A percentile compares a stretch with the other conserved stretches of the same genome.
These are phyloP conservation scores for Carollia perspicillata DNA, from an alignment of 2,113 vertebrate genomes.

Conservation along the genomic window DNA sequence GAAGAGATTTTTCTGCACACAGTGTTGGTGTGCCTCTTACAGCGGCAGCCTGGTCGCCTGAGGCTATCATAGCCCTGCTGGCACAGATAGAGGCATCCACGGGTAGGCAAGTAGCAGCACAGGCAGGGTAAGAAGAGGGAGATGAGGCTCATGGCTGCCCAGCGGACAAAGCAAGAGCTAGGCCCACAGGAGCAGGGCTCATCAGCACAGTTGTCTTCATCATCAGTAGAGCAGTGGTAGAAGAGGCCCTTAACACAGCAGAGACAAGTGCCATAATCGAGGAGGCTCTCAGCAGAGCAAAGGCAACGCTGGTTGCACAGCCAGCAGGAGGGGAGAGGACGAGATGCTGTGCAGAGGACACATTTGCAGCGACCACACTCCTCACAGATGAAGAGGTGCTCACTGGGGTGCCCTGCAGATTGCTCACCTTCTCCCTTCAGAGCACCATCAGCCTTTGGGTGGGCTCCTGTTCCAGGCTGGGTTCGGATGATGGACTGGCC, in stretches of 20 bases:
- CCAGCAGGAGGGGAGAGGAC: slow-evolving; percentile 94
- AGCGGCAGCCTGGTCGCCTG: slow-evolving; percentile 95
- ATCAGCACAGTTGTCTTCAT: slow-evolving; percentile 97
- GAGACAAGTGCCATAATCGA: slow-evolving; percentile 95
- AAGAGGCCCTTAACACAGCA: slow-evolving; percentile 97
- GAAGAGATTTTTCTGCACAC: slow-evolving; percentile 97
- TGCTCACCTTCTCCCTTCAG: slow-evolving; percentile 83
- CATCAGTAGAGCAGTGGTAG: slow-evolving; percentile 98
- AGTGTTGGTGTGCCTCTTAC: slow-evolving; percentile 94
- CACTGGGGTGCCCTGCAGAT: slow-evolving; percentile 71
- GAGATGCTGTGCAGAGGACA: slow-evolving; percentile 88
- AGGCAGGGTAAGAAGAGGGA: slow-evolving; percentile 96
- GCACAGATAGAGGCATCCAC: slow-evolving; percentile 95
- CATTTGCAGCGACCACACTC: slow-evolving; percentile 95
- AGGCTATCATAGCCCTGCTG: slow-evolving; percentile 91
- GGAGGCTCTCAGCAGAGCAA: slow-evolving; percentile 91
- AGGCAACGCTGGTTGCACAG: slow-evolving; percentile 94
- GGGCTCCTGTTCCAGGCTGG: slow-evolving; percentile 86
- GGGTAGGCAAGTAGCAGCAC: slow-evolving; percentile 97
- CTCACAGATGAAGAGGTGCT: slow-evolving; percentile 93
- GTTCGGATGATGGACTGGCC: slow-evolving; percentile 86
- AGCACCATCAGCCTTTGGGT: slow-evolving; percentile 86
- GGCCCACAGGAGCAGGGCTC: slow-evolving; percentile 94
- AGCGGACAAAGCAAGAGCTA: slow-evolving; percentile 90
- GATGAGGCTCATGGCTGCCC: slow-evolving; percentile 92